These are phyloP conservation scores for Elysia chlorotica DNA, from an alignment of 1,140 invertebrate species.

Conservation along the genomic window DNA sequence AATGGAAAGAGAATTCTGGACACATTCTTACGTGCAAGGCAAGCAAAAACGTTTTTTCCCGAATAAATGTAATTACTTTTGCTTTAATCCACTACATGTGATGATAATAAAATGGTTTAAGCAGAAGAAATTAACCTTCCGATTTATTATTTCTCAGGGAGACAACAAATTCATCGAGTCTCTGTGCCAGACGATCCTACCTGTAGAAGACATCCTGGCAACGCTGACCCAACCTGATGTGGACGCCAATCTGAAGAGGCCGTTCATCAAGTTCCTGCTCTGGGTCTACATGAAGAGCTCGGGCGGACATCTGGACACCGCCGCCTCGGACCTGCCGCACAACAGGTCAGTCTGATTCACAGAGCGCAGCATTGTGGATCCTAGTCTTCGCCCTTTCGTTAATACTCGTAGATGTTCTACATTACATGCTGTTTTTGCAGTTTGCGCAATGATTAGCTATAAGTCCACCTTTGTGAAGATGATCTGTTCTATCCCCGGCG, in stretches of 20 bases:
- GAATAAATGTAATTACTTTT: background rate
- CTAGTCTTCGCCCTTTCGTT: no score
- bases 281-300: constrained; percentile 62
- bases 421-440: no score
- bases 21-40: background rate
- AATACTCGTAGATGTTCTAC: no score
- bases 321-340: constrained; percentile 60
- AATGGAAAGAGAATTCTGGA: no score
- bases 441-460: no score
- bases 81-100: no score
- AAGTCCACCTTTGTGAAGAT: no score
- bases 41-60: background rate
- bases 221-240: constrained; percentile 55
- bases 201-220: constrained; percentile 56
- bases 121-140: no score
- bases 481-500: no score
- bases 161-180: constrained; percentile 63
- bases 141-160: constrained; percentile 39
- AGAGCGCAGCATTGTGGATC: no score
- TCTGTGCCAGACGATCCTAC: constrained; percentile 61
- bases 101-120: no score
- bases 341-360: constrained; percentile 59
- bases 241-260: constrained; percentile 57
- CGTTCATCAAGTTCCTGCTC: constrained; percentile 59
- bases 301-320: constrained; percentile 55